Base-by-base conservation (phyloP, 1,140 invertebrate species). In the Nasonia vitripennis region DNA sequence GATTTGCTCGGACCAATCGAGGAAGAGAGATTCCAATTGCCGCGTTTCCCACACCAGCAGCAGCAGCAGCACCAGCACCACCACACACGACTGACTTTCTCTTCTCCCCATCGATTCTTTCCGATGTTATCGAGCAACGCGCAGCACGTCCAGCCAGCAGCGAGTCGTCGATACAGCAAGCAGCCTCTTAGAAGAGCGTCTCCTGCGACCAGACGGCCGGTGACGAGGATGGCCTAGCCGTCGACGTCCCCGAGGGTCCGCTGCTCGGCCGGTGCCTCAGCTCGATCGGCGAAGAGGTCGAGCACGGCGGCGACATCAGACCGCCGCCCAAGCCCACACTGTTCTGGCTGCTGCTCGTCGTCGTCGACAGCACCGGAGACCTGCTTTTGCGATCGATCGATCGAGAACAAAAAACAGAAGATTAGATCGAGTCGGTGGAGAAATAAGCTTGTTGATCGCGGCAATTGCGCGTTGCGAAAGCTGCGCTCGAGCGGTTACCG, bases 121-220 rank as follows among this genome's bases (percentile, higher is more conserved):
- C 27, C 27, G 27, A 27, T 27, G 27, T 27, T 27, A 27, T 27
- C 45, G 45, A 48, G 12, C 45, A 51, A 2, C 48, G 48, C 48
- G 48, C 2, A 55, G 51, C 12, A 55, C 34, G 34, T 55, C 51
- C 12, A 55, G 17, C 10, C 10, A 31, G 68, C 68, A 71, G 74
- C 74, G 74, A 41, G 74, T 27, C 75, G 75, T 11, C 75, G 75
- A 45, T 55, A 6, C 45, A 23, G 45, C 10, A 23, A 41, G 20
- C 3, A 5, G 34, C 23, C 10, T 78, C 83, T 86, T 92, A 93
- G 86, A 93, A 93, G 82, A 93, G 91, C 31, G 92, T 93, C 89
- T 93, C 91, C 75, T 93, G 91, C 62, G 91, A 92, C 91, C 91
- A 92, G 68, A 89, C 87, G 31, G 91, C 89, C 79, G 91, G 91